Base-by-base conservation (phyloP, 2,113 vertebrate species). In the Thryonomys swinderianus region DNA sequence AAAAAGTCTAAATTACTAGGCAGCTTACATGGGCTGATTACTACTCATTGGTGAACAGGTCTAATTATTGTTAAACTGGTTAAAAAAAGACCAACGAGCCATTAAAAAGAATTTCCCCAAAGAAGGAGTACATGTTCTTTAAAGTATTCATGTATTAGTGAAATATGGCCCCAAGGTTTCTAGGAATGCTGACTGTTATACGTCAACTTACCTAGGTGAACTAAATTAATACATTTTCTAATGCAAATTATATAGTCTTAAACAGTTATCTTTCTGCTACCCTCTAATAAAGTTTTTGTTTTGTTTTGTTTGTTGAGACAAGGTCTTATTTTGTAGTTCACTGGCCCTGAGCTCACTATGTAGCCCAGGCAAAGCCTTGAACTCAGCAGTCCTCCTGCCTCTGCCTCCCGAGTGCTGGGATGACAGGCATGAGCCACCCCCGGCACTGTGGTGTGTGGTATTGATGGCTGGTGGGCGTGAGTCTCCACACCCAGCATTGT, bases 241-340 rank as follows among this genome's bases (percentile, higher is more conserved):
- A 91, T 51, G 74, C 80, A 91, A 93, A 86, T 23, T 37, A 80
- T 18, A 3, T 62, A 67, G 82, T 95, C 69, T 94, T 51, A 83
- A 91, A 61, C 23, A 69, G 3, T 51, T 8, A 61, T 62, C 27
- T 96, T 57, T 34, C 83, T 13, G 80, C 48, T 80, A 25, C 18
- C 2, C 4, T 94, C 42, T 53, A 48, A 11, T 16, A 59, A n/a
- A n/a, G n/a, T n/a, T n/a, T n/a, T n/a, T n/a, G n/a, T n/a, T n/a
- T n/a, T n/a, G n/a, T n/a, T n/a, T n/a, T n/a, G n/a, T n/a, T n/a
- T n/a, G n/a, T n/a, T n/a, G n/a, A n/a, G n/a, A n/a, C n/a, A n/a
- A n/a, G n/a, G n/a, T n/a, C n/a, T n/a, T n/a, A n/a, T n/a, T n/a
- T n/a, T n/a, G n/a, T n/a, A n/a, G n/a, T n/a, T n/a, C n/a, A n/a